Evolutionary conservation across 2,888 invertebrate genomes (phyloP).

Genomic region (Sarcophaga carnaria): DNA sequence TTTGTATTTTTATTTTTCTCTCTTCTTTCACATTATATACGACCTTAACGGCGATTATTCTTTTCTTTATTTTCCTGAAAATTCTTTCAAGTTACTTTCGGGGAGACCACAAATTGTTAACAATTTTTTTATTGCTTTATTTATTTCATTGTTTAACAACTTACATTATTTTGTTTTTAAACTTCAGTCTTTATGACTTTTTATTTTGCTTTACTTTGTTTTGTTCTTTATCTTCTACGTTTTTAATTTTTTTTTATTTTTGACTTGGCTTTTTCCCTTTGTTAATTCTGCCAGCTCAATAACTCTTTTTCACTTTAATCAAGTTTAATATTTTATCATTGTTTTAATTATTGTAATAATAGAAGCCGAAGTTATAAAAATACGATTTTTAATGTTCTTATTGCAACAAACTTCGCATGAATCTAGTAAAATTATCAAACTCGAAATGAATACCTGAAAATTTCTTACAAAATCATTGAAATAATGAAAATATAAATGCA

Average conservation of each 20-base stretch:
- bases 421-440: constrained; percentile 31
- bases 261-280: constrained; percentile 41
- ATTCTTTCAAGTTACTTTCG: constrained; percentile 34
- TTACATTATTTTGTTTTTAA: constrained; percentile 64
- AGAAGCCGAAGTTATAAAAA: not conserved
- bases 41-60: constrained; percentile 62
- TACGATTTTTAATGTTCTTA: not conserved
- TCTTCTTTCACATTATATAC: constrained; percentile 44
- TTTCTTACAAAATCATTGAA: constrained; percentile 51
- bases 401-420: constrained; percentile 16
- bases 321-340: constrained; percentile 4
- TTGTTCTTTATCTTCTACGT: constrained; percentile 68
- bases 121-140: not conserved
- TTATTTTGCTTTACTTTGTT: constrained; percentile 64
- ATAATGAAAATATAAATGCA: constrained; percentile 17
- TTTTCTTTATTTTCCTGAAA: constrained; percentile 24
- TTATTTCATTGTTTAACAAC: constrained; percentile 52
- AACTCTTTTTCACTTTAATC: constrained; percentile 16
- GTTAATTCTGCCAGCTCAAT: constrained; percentile 29
- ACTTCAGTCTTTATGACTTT: constrained; percentile 42
- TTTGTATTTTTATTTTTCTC: constrained; percentile 45
- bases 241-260: constrained; percentile 52
- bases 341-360: not conserved
- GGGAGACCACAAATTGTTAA: constrained; percentile 31
- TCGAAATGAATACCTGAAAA: constrained; percentile 39